Conservation (phyloP, 1,140 invertebrate species). For the Cydia splendana region DNA sequence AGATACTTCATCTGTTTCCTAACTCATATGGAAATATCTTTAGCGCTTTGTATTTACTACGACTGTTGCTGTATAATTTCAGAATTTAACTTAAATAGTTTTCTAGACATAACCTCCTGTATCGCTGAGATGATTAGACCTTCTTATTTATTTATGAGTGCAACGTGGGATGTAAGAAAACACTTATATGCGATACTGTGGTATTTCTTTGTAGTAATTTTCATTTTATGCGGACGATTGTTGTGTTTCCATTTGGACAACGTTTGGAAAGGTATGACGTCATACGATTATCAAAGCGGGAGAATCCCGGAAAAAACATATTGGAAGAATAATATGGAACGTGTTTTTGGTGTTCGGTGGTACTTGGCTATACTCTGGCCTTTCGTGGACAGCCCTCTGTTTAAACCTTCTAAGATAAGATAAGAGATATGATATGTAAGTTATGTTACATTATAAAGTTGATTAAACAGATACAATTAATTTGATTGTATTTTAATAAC, state of each 20-base stretch:
- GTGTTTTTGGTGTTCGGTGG: conserved; percentile 88
- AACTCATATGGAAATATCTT: conserved; percentile 84
- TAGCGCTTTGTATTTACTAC: conserved; percentile 79
- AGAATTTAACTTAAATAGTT: conserved; percentile 71
- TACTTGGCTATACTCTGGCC: conserved; percentile 87
- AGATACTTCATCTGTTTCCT: conserved; percentile 90
- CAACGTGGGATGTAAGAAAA: conserved; percentile 31
- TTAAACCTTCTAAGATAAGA: not conserved
- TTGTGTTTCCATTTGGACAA: not conserved
- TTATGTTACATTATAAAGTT: not conserved
- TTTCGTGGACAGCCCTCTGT: conserved; percentile 86
- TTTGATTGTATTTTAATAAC: conserved; percentile 2
- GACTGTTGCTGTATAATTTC: conserved; percentile 78
- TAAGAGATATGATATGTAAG: not conserved
- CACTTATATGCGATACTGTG: conserved; percentile 48
- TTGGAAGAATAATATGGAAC: conserved; percentile 84
- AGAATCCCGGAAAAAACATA: conserved; percentile 82
- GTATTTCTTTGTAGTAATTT: not conserved
- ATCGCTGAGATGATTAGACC: not conserved
- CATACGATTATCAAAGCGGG: conserved; percentile 83
- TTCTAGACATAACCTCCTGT: conserved; percentile 45
- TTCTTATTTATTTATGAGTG: not conserved
- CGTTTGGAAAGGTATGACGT: conserved; percentile 70
- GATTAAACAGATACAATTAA: not conserved
- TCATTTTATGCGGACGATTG: not conserved